Base-by-base conservation (phyloP, 2,888 invertebrate genomes). In the Seira ritae region DNA sequence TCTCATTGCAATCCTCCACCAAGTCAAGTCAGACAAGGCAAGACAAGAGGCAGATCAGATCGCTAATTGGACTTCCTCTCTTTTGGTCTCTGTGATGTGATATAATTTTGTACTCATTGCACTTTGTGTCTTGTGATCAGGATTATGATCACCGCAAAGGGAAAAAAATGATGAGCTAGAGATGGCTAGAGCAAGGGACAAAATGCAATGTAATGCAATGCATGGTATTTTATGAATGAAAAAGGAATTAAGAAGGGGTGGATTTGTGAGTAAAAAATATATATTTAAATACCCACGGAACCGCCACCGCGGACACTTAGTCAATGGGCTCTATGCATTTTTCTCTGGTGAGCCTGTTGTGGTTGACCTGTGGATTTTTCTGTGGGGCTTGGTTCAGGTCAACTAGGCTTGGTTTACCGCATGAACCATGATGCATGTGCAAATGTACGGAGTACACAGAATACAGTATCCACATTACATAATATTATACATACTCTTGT, bases 291-390 rank as follows among this genome's bases (percentile, higher is more conserved):
- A 67, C 24, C 67, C 67, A 67, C n/a, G 22, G 12, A 23, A n/a
- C 24, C 23, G 31, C 17, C 17, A 71, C 46, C 60, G 76, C 68
- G 82, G 82, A 82, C 77, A 82, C 65, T 69, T 37, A 55, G 15
- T 55, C 55, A 55, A 55, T 55, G 15, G 55, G 15, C 12, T 55
- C 12, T 55, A 55, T 55, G 55, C 17, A 55, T 55, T 55, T 55
- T 55, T 55, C 55, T 77, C 76, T 77, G 82, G 82, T 82, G 81
- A 81, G 81, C 75, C 76, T 81, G 76, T 77, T 82, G 82, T 82
- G 82, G 82, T 82, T 82, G 82, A 82, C 82, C 82, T 77, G 82
- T 55, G 55, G 55, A 55, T 55, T 55, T 55, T 55, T 55, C 55
- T 55, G 15, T 55, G 55, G 55, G 55, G 65, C 82, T 82, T 76